A percentile compares a stretch with the other conserved stretches of the same genome.
Conservation (phyloP, 2,113 vertebrate species). For the Oxyruncus cristatus region DNA sequence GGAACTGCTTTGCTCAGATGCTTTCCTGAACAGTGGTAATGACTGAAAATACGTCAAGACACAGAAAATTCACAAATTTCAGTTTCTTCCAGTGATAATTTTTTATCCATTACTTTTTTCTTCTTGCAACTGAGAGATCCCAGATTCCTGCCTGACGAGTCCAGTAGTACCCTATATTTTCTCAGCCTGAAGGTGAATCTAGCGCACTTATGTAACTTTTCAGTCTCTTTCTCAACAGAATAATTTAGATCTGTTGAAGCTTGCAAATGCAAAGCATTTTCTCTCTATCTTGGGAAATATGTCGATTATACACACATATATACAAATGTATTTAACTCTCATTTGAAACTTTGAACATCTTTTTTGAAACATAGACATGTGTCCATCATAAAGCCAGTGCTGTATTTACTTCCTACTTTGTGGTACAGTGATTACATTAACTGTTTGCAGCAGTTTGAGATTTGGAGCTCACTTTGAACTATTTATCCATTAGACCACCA, state of each 20-base stretch:
- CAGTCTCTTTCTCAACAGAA: not conserved
- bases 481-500: not conserved
- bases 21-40: not conserved
- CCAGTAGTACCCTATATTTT: not conserved
- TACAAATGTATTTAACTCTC: not conserved
- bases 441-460: not conserved
- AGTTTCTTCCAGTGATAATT: not conserved
- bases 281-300: not conserved
- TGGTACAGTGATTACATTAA: not conserved
- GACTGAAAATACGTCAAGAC: not conserved
- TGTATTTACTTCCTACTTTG: not conserved
- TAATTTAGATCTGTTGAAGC: not conserved
- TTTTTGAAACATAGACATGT: not conserved
- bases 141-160: not conserved
- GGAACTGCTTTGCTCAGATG: not conserved
- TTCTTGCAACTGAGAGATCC: not conserved
- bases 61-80: not conserved
- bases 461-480: conserved; percentile 2
- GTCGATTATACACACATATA: not conserved
- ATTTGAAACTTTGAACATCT: not conserved
- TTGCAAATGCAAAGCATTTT: not conserved
- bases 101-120: not conserved
- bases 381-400: not conserved
- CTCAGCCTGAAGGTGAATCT: not conserved
- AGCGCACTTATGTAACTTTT: not conserved